Percentiles rank a stretch among this genome's conserved stretches.
These are phyloP conservation scores for Chelonus insularis DNA, from an alignment of 1,140 invertebrate genomes.

Conservation along the genomic window DNA sequence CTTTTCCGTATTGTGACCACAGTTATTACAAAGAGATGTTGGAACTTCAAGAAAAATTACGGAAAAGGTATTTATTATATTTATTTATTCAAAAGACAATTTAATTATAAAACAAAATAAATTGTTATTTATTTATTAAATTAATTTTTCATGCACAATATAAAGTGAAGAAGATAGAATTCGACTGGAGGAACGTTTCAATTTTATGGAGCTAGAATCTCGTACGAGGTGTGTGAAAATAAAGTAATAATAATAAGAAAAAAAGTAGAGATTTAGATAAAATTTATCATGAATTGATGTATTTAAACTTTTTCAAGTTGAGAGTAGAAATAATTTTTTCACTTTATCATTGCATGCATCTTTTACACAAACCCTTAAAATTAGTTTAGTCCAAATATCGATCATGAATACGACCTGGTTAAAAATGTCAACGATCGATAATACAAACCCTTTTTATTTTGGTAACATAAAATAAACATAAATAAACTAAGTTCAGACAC, in stretches of 20 bases:
- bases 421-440: constrained; percentile 39
- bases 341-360: not conserved
- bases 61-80: constrained; percentile 16
- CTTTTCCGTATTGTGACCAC: not conserved
- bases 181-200: constrained; percentile 52
- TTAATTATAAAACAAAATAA: too few species aligned
- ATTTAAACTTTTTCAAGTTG: not conserved
- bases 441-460: not conserved
- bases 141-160: too few species aligned
- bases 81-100: too few species aligned
- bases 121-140: not conserved
- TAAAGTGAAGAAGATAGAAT: constrained; percentile 55
- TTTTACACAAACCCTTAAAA: not conserved
- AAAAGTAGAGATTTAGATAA: too few species aligned
- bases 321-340: not conserved
- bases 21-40: constrained; percentile 19
- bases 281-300: too few species aligned
- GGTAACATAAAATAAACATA: constrained; percentile 7
- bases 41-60: constrained; percentile 22
- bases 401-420: constrained; percentile 34
- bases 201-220: constrained; percentile 47
- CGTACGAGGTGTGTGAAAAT: constrained; percentile 44
- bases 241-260: too few species aligned
- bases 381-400: constrained; percentile 29
- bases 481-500: not conserved